phyloP scores from a whole-genome alignment of 2,888 invertebrate genomes.

The Lithosia quadra region DNA sequence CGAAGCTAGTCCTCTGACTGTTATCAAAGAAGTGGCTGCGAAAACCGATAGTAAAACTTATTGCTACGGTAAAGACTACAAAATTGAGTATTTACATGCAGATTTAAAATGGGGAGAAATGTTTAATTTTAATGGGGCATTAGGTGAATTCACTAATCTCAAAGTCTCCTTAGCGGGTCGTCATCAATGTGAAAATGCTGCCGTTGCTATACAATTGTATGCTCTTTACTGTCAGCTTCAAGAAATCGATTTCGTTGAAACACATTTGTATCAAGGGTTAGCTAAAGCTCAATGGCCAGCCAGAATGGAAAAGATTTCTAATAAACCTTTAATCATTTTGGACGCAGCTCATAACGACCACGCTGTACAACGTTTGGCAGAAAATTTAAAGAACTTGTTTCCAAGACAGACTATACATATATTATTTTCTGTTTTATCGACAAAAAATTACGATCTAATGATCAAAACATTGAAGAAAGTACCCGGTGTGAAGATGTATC shows the following conservation, averaged over 20 bases:
- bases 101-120: slow-evolving; percentile 17
- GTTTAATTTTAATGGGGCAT: slow-evolving; percentile 13
- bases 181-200: slow-evolving; percentile 20
- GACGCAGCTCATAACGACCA: slow-evolving; percentile 18
- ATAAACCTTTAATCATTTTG: slow-evolving; percentile 14
- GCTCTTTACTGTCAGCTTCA: slow-evolving; percentile 3
- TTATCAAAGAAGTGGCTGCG: slow-evolving; percentile 13
- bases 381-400: slow-evolving; percentile 11
- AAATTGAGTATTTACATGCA: slow-evolving; percentile 15
- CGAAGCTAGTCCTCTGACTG: not conserved
- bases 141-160: not conserved
- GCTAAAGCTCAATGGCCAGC: slow-evolving; percentile 16
- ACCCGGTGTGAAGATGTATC: slow-evolving; percentile 9
- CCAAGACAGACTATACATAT: not conserved
- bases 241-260: not conserved
- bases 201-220: slow-evolving; percentile 17
- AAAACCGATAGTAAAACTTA: slow-evolving; percentile 5
- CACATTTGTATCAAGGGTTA: slow-evolving; percentile 12
- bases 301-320: slow-evolving; percentile 16
- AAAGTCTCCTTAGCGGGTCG: slow-evolving; percentile 11
- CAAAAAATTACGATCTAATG: slow-evolving; percentile 14
- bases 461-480: slow-evolving; percentile 3
- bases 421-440: slow-evolving; percentile 17
- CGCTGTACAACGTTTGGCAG: slow-evolving; percentile 14
- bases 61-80: slow-evolving; percentile 8